Percentiles rank a stretch among this genome's conserved stretches.
phyloP scores from a whole-genome alignment of 2,113 vertebrate species.

The Pica pica region DNA sequence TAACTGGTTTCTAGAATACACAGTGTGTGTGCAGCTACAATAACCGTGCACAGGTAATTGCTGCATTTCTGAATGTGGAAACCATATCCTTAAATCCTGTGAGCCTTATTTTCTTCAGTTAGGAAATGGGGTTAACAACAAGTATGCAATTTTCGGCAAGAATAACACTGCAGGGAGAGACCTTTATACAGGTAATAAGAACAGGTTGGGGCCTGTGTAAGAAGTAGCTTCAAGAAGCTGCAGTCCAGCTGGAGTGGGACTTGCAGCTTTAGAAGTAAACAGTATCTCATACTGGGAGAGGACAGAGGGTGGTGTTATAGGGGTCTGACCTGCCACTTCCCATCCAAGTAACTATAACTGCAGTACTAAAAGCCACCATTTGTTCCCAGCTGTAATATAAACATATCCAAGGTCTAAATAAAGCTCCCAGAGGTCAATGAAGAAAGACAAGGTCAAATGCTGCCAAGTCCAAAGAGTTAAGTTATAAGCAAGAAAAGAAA shows the following conservation, averaged over 20 bases:
- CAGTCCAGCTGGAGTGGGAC: not conserved
- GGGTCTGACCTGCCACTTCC: not conserved
- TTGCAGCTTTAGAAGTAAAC: not conserved
- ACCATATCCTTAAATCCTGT: not conserved
- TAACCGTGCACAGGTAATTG: not conserved
- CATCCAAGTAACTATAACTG: not conserved
- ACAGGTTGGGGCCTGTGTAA: not conserved
- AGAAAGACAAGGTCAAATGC: not conserved
- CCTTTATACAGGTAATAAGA: not conserved
- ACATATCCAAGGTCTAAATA: not conserved
- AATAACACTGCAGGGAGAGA: not conserved
- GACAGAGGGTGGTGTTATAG: rapidly evolving
- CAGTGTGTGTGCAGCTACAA: not conserved
- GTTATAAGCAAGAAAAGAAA: not conserved
- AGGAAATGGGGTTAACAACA: not conserved
- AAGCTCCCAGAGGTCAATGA: not conserved
- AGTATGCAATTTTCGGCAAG: not conserved
- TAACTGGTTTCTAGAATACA: not conserved
- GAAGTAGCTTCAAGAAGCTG: not conserved
- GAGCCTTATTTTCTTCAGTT: not conserved
- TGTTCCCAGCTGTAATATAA: not conserved
- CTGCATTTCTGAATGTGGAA: not conserved
- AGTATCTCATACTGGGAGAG: not conserved
- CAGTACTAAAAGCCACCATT: not conserved
- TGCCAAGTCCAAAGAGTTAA: not conserved